phyloP scores from a whole-genome alignment of 2,113 vertebrate genomes.

The Hippoglossus stenolepis region DNA sequence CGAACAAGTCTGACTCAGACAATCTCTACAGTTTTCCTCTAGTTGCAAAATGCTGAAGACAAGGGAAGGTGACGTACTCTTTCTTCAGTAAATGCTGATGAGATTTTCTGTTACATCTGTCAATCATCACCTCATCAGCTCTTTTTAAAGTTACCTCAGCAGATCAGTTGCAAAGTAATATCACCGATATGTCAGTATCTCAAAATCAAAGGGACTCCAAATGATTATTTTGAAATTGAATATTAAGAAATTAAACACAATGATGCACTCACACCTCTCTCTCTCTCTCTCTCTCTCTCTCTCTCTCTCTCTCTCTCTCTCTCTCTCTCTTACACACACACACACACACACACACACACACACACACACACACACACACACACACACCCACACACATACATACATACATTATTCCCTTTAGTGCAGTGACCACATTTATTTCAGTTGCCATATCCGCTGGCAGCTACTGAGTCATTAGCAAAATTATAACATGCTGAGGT shows the following conservation, averaged over 20 bases:
- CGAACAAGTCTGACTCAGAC: too few species aligned
- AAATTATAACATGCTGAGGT: conserved; percentile 61
- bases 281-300: too few species aligned
- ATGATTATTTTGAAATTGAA: neutral
- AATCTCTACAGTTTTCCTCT: too few species aligned
- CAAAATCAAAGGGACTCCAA: neutral
- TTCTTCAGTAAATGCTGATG: too few species aligned
- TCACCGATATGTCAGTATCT: neutral
- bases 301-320: neutral
- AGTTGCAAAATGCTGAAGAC: too few species aligned
- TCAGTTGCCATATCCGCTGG: conserved; percentile 27
- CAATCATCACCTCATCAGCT: too few species aligned
- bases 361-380: neutral
- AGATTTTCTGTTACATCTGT: too few species aligned
- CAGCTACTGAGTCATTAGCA: conserved; percentile 55
- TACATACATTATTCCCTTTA: conserved; percentile 14
- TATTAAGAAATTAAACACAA: conserved; percentile 21
- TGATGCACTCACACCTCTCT: neutral
- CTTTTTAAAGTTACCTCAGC: neutral
- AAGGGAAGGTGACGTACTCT: too few species aligned
- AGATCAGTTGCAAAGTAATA: neutral
- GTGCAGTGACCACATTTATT: conserved; percentile 47
- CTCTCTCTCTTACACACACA: neutral
- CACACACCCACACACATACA: neutral
- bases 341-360: neutral